phyloP scores from a whole-genome alignment of 2,113 vertebrate species.

The Myrmophylax atrothorax region DNA sequence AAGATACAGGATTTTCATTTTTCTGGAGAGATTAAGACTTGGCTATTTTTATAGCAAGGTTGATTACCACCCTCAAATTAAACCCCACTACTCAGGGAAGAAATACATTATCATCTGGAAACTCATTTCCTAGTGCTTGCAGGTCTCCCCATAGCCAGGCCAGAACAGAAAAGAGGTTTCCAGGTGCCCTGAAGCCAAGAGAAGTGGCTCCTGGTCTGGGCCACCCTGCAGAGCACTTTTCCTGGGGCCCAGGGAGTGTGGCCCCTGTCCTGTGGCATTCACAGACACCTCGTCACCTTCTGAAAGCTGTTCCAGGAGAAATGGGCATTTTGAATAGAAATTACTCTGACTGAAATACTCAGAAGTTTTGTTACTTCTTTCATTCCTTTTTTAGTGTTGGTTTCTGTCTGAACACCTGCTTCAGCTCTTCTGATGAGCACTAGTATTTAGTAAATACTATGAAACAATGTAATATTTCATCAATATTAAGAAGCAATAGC shows the following conservation, averaged over 20 bases:
- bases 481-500: not conserved
- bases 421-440: not conserved
- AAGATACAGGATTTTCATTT: not conserved
- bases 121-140: not conserved
- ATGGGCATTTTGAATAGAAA: not conserved
- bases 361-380: not conserved
- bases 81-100: not conserved
- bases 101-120: not conserved
- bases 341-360: not conserved
- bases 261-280: not conserved
- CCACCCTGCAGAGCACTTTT: not conserved
- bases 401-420: not conserved
- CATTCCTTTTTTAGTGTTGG: not conserved
- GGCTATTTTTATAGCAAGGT: not conserved
- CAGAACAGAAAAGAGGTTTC: not conserved
- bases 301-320: not conserved
- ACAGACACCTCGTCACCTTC: not conserved
- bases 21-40: not conserved
- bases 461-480: not conserved
- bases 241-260: not conserved
- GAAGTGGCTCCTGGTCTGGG: not conserved
- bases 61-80: not conserved
- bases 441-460: not conserved
- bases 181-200: not conserved
- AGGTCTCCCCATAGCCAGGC: not conserved